phyloP scores from a whole-genome alignment of 2,888 invertebrate genomes.

The Dicycla oo region DNA sequence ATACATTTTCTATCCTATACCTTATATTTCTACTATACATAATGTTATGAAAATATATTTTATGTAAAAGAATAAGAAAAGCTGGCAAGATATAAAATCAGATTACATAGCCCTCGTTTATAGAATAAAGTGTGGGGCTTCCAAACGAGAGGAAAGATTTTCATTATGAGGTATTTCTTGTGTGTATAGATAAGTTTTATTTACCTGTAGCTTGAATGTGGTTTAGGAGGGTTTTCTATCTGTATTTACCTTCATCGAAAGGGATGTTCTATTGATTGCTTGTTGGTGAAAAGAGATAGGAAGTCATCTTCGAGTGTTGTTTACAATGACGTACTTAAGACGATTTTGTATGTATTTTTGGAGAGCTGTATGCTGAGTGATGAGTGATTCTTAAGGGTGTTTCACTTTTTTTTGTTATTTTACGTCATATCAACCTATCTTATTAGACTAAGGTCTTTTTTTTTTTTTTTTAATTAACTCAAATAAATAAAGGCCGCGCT shows the following conservation, averaged over 20 bases:
- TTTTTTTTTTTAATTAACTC: too few relatives aligned
- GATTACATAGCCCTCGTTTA: slow-evolving; percentile 49
- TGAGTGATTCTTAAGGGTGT: not conserved
- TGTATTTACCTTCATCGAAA: slow-evolving; percentile 7
- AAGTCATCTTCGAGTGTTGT: not conserved
- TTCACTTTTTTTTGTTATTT: not conserved
- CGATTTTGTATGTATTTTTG: not conserved
- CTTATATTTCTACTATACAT: too few relatives aligned
- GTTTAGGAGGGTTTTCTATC: not conserved
- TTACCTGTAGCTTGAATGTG: slow-evolving; percentile 42
- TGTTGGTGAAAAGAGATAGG: not conserved
- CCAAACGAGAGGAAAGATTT: slow-evolving; percentile 34
- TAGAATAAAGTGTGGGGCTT: slow-evolving; percentile 38
- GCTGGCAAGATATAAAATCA: slow-evolving; percentile 47
- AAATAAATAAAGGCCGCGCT: too few relatives aligned
- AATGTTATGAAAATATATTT: slow-evolving; percentile 53
- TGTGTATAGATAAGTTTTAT: slow-evolving; percentile 49
- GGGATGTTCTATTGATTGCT: not conserved
- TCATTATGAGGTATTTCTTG: slow-evolving; percentile 38
- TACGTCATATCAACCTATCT: not conserved
- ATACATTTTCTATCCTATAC: slow-evolving; percentile 19
- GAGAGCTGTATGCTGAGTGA: not conserved
- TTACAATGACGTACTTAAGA: not conserved
- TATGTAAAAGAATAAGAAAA: slow-evolving; percentile 53
- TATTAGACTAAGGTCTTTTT: not conserved